These are phyloP conservation scores for Pardosa pseudoannulata DNA, from an alignment of 2,888 invertebrate genomes.

Conservation along the genomic window DNA sequence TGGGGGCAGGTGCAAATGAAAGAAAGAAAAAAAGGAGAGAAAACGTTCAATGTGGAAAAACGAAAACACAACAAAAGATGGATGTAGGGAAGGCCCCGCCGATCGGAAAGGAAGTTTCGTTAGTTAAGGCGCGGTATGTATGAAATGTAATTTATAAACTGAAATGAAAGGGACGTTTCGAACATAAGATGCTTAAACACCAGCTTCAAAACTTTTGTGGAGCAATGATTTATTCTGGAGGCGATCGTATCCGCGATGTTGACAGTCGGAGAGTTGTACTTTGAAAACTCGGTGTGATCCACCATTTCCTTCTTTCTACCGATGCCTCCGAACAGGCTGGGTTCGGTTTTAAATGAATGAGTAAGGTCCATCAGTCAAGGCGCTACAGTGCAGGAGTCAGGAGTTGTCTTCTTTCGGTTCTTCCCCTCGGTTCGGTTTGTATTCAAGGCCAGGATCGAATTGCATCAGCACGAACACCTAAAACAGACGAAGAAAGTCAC, in stretches of 20 bases:
- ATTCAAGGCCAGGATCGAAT: constrained; percentile 98
- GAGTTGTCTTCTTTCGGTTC: constrained; percentile 90
- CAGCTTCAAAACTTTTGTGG: background rate
- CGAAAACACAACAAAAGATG: background rate
- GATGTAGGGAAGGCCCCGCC: background rate
- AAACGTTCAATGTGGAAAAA: background rate
- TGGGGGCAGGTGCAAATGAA: background rate
- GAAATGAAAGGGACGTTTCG: no score
- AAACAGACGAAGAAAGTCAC: constrained; percentile 4
- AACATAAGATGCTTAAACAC: no score
- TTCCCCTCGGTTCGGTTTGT: constrained; percentile 78
- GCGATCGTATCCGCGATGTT: background rate
- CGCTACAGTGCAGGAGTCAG: constrained; percentile 99
- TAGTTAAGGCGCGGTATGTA: no score
- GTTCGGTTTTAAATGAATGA: constrained; percentile 85
- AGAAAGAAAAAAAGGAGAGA: background rate
- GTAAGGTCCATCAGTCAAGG: constrained; percentile 98
- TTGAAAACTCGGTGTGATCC: background rate
- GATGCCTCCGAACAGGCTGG: constrained; percentile 3
- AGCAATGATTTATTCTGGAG: background rate
- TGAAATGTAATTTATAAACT: no score
- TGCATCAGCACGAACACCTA: constrained; percentile 99
- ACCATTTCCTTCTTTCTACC: background rate
- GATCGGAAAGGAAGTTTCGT: background rate
- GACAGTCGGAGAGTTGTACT: background rate